Base-by-base conservation (phyloP, 2,113 vertebrate species). In the Piprites chloris region DNA sequence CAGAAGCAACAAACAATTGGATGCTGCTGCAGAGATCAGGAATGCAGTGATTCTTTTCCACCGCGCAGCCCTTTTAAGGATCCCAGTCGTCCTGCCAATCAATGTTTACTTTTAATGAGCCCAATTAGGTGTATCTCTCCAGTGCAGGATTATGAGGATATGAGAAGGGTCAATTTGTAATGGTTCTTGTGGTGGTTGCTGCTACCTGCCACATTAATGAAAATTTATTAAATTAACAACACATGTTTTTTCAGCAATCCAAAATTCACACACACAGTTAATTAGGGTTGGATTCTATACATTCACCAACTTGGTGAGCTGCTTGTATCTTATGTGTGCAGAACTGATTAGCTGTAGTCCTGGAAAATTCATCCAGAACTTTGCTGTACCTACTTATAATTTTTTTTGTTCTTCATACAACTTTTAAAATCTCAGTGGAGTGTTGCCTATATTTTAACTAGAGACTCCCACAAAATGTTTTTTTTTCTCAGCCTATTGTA, bases 21-120 rank as follows among this genome's bases (percentile, higher is more conserved):
- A 42, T 59, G 68, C 47, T 82, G 39, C 81, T 68, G 84, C 2
- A 3, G 50, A 74, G 24, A 87, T 73, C 26, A 47, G 37, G n/a
- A 87, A 75, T n/a, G 9, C 44, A 72, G 65, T 2, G 16, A 62
- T 66, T 87, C 41, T 78, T 92, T 53, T 56, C 0, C 1, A 74
- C 46, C 27, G 0, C 24, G 21, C 53, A 76, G 39, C 19, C 59
- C 33, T 89, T 87, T 69, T 33, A 82, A 72, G 69, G 62, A 93
- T 92, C 89, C 62, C 87, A 66, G 39, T 50, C 44, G 73, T 74
- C 52, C 80, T 78, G 81, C 62, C 84, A 87, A 92, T 93, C 91
- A 94, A 26, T 82, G 84, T 55, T 95, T 87, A 67, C 30, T 91
- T 94, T 89, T 96, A 92, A 96, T 95, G 81, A 96, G 86, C 55